Evolutionary conservation across 2,888 invertebrate species (phyloP).

Genomic region (Steinernema scapterisci): DNA sequence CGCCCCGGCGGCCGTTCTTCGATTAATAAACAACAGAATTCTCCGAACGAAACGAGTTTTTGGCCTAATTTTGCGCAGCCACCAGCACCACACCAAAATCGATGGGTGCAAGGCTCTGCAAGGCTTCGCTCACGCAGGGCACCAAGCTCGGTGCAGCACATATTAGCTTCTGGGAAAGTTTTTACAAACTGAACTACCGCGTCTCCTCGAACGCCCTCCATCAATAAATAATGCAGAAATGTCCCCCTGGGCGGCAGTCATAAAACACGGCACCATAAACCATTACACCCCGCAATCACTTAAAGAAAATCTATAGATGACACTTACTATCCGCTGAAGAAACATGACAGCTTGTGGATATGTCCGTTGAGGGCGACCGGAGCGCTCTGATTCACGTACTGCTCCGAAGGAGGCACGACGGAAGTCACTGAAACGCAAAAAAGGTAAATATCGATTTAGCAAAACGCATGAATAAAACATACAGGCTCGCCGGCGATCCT

Average conservation of each 20-base stretch:
- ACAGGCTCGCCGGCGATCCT: constrained; percentile 35
- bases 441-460: background rate
- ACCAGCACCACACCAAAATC: constrained; percentile 9
- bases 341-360: constrained; percentile 69
- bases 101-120: background rate
- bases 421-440: constrained; percentile 34
- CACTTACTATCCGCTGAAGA: constrained; percentile 71
- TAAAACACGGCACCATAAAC: background rate
- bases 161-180: constrained; percentile 1
- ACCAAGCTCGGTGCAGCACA: too few species aligned
- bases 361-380: constrained; percentile 66
- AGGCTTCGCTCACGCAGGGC: background rate
- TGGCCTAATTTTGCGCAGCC: constrained; percentile 28
- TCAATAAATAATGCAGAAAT: constrained; percentile 24
- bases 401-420: constrained; percentile 49
- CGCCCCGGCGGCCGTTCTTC: background rate
- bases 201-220: background rate
- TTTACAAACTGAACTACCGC: constrained; percentile 2
- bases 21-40: constrained; percentile 26
- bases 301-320: constrained; percentile 24
- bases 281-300: constrained; percentile 22
- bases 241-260: background rate
- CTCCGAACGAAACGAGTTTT: constrained; percentile 23
- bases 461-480: background rate
- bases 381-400: constrained; percentile 66